Evolutionary conservation across 2,797 vertebrate species (phyloP), one percentile per base, ranked within the genome.

Genomic region (Pangasius sanitwongsei): DNA sequence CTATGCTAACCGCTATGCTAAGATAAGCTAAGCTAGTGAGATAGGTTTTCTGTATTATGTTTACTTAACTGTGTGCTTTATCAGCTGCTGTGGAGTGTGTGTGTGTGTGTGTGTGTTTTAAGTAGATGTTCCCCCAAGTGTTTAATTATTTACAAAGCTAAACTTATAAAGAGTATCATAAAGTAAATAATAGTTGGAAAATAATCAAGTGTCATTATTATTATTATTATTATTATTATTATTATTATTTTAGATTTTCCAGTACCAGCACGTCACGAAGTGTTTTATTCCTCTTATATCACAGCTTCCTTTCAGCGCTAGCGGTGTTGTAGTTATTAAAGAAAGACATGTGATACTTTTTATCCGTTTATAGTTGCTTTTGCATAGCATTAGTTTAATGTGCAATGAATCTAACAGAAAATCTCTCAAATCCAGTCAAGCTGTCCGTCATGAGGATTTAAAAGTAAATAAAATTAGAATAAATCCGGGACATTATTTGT

Each of bases 1-100:
- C 77, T 55, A 80, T 55, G 72, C 74, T 77, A 81, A 34, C 2
- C 18, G 67, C 77, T 55, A 80, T 55, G 72, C 74, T 77, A 81
- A 34, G 2, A 37, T 37, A 37, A 2, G 78, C 28, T 50, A 11
- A 55, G 77, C n/a, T 37, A 59, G 78, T 20, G 8, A 20, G 37
- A 8, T 11, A 57, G 18, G 53, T 12, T 81, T 59, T n/a, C 13
- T 78, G 41, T 48, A 48, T 70, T 37, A 18, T 6, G 31, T 70
- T 70, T 70, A 69, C n/a, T 6, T 67, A n/a, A n/a, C 11, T 5
- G 63, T n/a, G 67, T 53, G 53, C 41, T 44, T 1, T 9, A 63
- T n/a, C 61, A 65, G 9, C 9, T 65, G 11, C 61, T n/a, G 2
- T 59, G 20, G 41, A 5, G 13, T 16, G 69, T 34, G n/a, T 69